Evolutionary conservation across 2,888 invertebrate genomes (phyloP).

Genomic region (Phasia obesa): DNA sequence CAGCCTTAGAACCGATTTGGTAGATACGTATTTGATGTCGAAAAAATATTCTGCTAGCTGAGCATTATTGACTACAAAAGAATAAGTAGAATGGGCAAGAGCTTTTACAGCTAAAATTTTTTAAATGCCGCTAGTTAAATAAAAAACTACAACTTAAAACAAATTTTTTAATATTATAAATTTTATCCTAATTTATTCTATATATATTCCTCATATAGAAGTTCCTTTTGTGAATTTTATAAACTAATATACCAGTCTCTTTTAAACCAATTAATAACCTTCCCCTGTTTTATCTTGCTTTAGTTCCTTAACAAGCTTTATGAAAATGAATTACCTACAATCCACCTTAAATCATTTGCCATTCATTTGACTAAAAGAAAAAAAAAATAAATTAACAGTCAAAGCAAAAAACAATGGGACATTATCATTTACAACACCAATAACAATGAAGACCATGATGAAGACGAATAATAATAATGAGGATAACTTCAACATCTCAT

Average conservation of each 20-base stretch:
- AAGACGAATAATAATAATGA: conserved; percentile 4
- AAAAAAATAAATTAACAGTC: conserved; percentile 5
- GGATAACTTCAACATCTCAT: conserved; percentile 30
- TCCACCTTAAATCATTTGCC: conserved; percentile 55
- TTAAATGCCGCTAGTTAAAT: not conserved
- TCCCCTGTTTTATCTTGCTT: not conserved
- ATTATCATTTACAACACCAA: conserved; percentile 53
- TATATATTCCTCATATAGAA: not conserved
- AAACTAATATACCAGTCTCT: not conserved
- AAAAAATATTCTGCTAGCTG: no score
- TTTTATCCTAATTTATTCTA: not conserved
- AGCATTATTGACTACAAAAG: no score
- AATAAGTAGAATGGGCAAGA: no score
- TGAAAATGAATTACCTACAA: conserved; percentile 63
- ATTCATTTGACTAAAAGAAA: conserved; percentile 40
- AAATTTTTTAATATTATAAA: not conserved
- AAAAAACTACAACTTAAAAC: not conserved
- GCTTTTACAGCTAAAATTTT: no score
- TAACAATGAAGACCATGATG: conserved; percentile 32
- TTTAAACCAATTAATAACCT: conserved; percentile 24
- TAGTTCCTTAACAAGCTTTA: conserved; percentile 34
- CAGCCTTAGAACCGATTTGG: no score
- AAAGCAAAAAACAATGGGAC: conserved; percentile 52
- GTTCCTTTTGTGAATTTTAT: not conserved
- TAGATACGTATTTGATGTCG: no score